Percentiles rank a stretch among this genome's conserved stretches.
Evolutionary conservation across 2,888 invertebrate species (phyloP).

Genomic region (Cephus sareptanus): DNA sequence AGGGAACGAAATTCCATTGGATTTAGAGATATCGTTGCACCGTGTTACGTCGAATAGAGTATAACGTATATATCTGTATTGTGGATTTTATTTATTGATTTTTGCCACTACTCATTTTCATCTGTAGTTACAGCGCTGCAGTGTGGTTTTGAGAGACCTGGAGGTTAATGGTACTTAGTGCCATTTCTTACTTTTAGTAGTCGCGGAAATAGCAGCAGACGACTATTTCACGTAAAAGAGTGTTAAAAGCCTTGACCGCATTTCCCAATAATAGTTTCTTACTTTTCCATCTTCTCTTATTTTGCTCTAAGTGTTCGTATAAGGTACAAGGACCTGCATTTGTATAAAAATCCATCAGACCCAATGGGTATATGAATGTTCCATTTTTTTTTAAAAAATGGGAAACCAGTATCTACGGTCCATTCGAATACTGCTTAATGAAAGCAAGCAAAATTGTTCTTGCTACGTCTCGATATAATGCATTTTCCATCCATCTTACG

Average conservation of each 20-base stretch:
- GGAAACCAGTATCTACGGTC: not conserved
- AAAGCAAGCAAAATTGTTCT: not conserved
- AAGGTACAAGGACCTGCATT: not conserved
- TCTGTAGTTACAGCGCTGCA: not conserved
- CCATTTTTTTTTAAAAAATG: not conserved
- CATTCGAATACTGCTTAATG: not conserved
- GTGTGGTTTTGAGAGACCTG: not conserved
- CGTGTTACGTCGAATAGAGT: not conserved
- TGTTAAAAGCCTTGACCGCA: not conserved
- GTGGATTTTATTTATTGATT: not conserved
- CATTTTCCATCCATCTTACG: not conserved
- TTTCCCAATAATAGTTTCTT: not conserved
- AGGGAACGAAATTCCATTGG: not conserved
- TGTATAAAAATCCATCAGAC: not conserved
- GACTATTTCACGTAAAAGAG: not conserved
- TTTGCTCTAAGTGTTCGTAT: not conserved
- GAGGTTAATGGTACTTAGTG: not conserved
- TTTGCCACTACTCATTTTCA: not conserved
- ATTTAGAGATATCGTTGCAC: not conserved
- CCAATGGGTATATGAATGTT: not conserved
- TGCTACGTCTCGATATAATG: not conserved
- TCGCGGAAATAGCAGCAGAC: not conserved
- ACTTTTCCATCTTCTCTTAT: not conserved
- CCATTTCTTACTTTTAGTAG: not conserved
- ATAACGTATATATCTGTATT: not conserved